A percentile compares a stretch with the other conserved stretches of the same genome.
Evolutionary conservation across 2,888 invertebrate species (phyloP).

Genomic region (Harpalus rubripes): DNA sequence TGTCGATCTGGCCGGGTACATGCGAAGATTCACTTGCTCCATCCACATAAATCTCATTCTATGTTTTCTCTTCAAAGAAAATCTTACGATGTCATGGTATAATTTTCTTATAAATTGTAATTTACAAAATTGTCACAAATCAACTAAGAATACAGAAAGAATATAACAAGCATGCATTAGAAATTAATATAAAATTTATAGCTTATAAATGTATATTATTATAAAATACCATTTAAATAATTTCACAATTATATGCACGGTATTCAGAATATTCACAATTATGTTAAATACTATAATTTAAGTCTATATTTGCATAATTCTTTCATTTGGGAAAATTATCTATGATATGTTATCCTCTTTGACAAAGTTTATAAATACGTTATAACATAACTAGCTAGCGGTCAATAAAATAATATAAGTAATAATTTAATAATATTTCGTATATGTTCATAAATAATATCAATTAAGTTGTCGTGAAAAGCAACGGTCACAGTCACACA

Average conservation of each 20-base stretch:
- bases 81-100: too few relatives aligned
- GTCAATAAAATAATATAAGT: constrained; percentile 35
- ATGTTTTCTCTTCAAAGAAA: too few relatives aligned
- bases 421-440: constrained; percentile 55
- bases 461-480: constrained; percentile 54
- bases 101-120: background rate
- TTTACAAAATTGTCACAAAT: background rate
- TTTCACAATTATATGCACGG: constrained; percentile 31
- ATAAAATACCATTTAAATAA: constrained; percentile 28
- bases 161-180: background rate
- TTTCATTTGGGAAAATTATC: constrained; percentile 24
- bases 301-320: constrained; percentile 40
- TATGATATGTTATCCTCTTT: constrained; percentile 5
- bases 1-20: too few relatives aligned
- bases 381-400: background rate
- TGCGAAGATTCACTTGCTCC: too few relatives aligned
- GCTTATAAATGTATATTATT: constrained; percentile 19
- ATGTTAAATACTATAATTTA: constrained; percentile 33
- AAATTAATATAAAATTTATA: constrained; percentile 20
- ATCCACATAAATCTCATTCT: too few relatives aligned
- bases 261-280: constrained; percentile 35
- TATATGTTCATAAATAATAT: constrained; percentile 22
- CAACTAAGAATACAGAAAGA: background rate
- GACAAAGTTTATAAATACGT: constrained; percentile 10
- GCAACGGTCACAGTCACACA: constrained; percentile 38